A percentile compares a stretch with the other conserved stretches of the same genome.
Conservation (phyloP, 2,797 vertebrate genomes). For the Squalus acanthias region DNA sequence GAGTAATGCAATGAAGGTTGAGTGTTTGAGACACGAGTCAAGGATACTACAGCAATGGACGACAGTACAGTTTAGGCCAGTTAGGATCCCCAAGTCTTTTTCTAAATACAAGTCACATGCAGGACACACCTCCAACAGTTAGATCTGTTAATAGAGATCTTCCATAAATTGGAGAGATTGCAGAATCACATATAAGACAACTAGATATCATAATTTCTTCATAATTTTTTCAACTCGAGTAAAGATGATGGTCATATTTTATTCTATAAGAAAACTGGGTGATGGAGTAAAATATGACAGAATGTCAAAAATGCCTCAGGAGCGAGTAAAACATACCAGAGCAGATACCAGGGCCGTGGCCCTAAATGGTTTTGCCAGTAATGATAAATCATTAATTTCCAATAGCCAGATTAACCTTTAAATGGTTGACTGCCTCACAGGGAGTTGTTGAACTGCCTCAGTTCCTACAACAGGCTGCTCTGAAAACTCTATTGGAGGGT, state of each 20-base stretch:
- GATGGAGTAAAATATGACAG: background rate
- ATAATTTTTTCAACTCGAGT: no score
- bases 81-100: background rate
- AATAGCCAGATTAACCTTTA: no score
- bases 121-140: background rate
- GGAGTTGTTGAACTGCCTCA: background rate
- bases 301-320: background rate
- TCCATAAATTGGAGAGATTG: no score
- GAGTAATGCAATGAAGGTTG: background rate
- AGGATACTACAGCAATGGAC: background rate
- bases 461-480: background rate
- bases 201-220: no score
- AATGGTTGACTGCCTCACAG: no score
- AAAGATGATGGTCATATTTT: background rate
- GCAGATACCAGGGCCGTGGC: background rate
- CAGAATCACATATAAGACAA: no score
- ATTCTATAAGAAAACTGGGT: background rate
- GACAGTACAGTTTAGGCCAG: background rate
- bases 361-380: background rate
- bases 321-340: background rate
- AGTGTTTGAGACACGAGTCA: background rate
- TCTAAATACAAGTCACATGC: background rate
- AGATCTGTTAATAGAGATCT: background rate
- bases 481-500: background rate
- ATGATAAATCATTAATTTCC: background rate